Evolutionary conservation across 1,140 invertebrate species (phyloP), one percentile per base, ranked within the genome.

Genomic region (Brachionus calyciflorus): DNA sequence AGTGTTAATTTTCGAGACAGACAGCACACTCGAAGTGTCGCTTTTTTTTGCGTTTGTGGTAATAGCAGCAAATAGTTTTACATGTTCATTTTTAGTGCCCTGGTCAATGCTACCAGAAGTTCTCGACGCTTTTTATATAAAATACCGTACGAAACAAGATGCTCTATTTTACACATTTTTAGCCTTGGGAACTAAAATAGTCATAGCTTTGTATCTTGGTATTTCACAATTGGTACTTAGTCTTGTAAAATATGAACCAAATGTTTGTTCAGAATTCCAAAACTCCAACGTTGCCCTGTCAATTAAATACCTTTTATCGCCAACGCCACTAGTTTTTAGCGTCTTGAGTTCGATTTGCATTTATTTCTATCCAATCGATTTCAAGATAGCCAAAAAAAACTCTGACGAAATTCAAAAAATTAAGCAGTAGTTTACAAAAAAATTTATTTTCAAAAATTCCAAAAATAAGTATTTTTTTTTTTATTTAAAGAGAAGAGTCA

Each of bases 161-260:
- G 73, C 73, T 2, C 17, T 76, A 12, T 76, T 76, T 46, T 76
- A 57, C 28, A 55, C 73, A 44, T 76, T 76, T 55, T 57, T 76
- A 12, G 40, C 40, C 10, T 14, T 57, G n/a, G 73, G 49, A 14
- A 55, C 53, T 1, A 76, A 76, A 76, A 12, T 76, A 28, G n/a
- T 76, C 9, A 53, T 55, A 24, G 73, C 73, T 7, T n/a, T 76
- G 28, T 57, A 44, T 46, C 33, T 55, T 28, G 73, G 24, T 19
- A 46, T 76, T 21, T 76, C 73, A 17, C 73, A 76, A 57, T 17
- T 4, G n/a, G 28, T 60, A 19, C 33, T 60, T n/a, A 9, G 30
- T 1, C 14, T 55, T 5, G 69, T 51, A 0, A 26, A 41, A 1
- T 73, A 49, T 73, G n/a, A 55, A 49, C 19, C 69, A 48, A 55